Percentiles rank a stretch among this genome's conserved stretches.
Evolutionary conservation across 2,888 invertebrate species (phyloP).

Genomic region (Operophtera brumata): DNA sequence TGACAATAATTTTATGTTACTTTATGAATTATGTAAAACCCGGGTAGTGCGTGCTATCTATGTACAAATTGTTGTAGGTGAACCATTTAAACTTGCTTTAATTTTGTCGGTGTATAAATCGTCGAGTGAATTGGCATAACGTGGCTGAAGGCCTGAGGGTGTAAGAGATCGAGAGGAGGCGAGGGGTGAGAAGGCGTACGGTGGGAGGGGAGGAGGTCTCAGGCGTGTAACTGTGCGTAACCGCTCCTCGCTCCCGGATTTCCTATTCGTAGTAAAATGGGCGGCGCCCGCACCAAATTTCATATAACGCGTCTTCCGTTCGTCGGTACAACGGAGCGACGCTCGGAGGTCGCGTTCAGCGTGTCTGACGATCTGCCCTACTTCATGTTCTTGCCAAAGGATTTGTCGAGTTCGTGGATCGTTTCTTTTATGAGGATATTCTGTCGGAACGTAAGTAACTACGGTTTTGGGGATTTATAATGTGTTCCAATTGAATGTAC

Average conservation of each 20-base stretch:
- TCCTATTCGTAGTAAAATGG: constrained; percentile 80
- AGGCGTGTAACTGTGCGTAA: constrained; percentile 79
- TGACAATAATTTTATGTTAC: constrained; percentile 40
- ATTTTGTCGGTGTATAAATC: constrained; percentile 78
- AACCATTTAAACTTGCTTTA: constrained; percentile 75
- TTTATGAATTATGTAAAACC: constrained; percentile 43
- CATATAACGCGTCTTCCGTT: constrained; percentile 76
- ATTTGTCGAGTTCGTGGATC: constrained; percentile 76
- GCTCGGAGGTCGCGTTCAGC: constrained; percentile 71
- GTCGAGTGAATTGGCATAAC: constrained; percentile 75
- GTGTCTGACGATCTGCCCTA: constrained; percentile 77
- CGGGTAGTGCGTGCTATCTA: constrained; percentile 50
- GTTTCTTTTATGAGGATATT: constrained; percentile 76
- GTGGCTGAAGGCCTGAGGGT: constrained; percentile 67
- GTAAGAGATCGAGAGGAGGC: constrained; percentile 54
- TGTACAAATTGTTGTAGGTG: constrained; percentile 56
- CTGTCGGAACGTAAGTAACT: constrained; percentile 67
- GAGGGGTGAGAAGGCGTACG: constrained; percentile 45
- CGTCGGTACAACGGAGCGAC: constrained; percentile 63
- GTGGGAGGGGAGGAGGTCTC: constrained; percentile 56
- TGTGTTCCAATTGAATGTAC: constrained; percentile 62
- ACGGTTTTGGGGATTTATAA: constrained; percentile 73
- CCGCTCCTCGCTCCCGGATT: constrained; percentile 79
- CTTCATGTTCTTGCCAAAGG: constrained; percentile 77
- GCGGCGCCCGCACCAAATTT: constrained; percentile 76